Base-by-base conservation (phyloP, 2,888 invertebrate species). In the Lycaena phlaeas region DNA sequence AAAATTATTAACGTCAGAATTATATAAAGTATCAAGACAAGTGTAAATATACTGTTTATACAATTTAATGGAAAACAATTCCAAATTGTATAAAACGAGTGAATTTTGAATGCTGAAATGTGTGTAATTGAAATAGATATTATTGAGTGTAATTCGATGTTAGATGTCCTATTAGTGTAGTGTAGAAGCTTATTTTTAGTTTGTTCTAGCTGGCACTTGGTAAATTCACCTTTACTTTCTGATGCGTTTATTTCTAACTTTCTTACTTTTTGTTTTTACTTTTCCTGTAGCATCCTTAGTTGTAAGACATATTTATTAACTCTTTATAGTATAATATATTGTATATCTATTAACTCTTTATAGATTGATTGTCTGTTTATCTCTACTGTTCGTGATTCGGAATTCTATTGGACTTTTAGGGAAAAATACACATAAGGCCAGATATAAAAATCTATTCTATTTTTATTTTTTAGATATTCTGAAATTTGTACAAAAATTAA, bases 181-280 rank as follows among this genome's bases (percentile, higher is more conserved):
- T 40, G 46, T 79, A 75, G 79, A 48, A 26, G 82, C 82, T 84
- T 84, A 54, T 59, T 72, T 77, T 79, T 46, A 43, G 68, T 78
- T 45, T 52, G 75, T 82, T 68, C 63, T 82, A 84, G 84, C 73
- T 76, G 73, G 84, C 84, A 84, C 84, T 78, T 74, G 59, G 69
- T 69, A 72, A 66, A 56, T 65, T 65, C 82, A 84, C 82, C 62
- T 68, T 76, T 82, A 54, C 61, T 70, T 81, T 76, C 51, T 52
- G 56, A 36, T 55, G 66, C 69, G 70, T 67, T 70, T 57, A 47
- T 70, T 74, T 69, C 62, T 67, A 66, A 26, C 51, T 66, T 70
- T 62, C 53, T 63, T 54, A 58, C 64, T 42, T 53, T 38, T 45
- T 48, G 28, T 57, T 44, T 39, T 63, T 68, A 57, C 56, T 71